Percentiles rank a stretch among this genome's conserved stretches.
Conservation (phyloP, 2,113 vertebrate species). For the Pyrgilauda ruficollis region DNA sequence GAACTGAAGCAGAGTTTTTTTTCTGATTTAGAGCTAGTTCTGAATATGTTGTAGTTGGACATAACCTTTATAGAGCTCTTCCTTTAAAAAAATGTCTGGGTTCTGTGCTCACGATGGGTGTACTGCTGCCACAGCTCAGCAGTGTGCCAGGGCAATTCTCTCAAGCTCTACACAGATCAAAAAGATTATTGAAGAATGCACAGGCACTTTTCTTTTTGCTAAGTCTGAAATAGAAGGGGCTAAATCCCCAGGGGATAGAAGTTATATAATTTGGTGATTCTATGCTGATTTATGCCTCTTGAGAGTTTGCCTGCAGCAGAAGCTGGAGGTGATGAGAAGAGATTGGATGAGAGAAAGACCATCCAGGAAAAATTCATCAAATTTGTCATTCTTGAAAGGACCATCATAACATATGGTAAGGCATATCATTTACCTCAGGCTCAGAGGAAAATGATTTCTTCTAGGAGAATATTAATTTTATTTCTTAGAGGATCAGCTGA, state of each 20-base stretch:
- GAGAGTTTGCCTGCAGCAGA: conserved; percentile 54
- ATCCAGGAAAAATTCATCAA: conserved; percentile 59
- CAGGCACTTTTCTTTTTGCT: neutral
- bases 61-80: neutral
- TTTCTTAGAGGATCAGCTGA: conserved; percentile 59
- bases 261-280: conserved; percentile 21
- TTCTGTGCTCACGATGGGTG: neutral
- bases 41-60: neutral
- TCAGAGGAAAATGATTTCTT: conserved; percentile 40
- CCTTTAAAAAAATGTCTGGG: neutral
- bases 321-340: conserved; percentile 59
- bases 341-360: conserved; percentile 46
- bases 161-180: neutral
- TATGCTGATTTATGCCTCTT: conserved; percentile 47
- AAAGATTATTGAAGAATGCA: neutral
- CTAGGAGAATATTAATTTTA: conserved; percentile 64
- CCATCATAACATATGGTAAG: conserved; percentile 58
- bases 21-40: neutral
- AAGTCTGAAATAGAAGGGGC: conserved; percentile 2
- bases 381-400: conserved; percentile 57
- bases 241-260: neutral
- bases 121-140: neutral
- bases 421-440: conserved; percentile 57
- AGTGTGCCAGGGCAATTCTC: neutral
- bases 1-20: neutral